Conservation (phyloP, 2,113 vertebrate species). For the Hippocampus zosterae region DNA sequence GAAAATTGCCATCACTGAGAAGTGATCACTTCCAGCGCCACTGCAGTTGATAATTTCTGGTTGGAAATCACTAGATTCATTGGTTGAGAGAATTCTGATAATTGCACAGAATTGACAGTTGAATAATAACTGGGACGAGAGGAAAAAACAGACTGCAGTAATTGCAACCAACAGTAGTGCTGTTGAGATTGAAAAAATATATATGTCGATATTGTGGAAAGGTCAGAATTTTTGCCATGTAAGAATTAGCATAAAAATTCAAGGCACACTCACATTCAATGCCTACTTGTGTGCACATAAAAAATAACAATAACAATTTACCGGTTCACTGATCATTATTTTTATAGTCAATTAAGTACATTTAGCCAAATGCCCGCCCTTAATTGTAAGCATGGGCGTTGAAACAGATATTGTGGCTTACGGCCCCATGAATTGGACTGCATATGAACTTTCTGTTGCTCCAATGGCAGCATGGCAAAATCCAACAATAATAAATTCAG, state of each 20-base stretch:
- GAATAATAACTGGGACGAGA: too few relatives aligned
- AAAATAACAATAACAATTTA: not conserved
- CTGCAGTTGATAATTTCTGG: not conserved
- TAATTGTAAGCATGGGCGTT: conserved; percentile 38
- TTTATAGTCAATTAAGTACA: not conserved
- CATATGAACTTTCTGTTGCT: conserved; percentile 44
- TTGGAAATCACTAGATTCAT: not conserved
- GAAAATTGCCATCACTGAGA: too few relatives aligned
- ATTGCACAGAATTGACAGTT: not conserved
- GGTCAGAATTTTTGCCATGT: not conserved
- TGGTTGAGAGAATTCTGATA: not conserved
- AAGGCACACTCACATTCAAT: not conserved
- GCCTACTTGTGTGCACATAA: not conserved
- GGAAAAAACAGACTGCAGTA: conserved; percentile 52
- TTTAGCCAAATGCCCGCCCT: conserved; percentile 45
- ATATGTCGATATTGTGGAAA: not conserved
- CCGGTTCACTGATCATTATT: not conserved
- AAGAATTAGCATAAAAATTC: not conserved
- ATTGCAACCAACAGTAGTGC: conserved; percentile 38
- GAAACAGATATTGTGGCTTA: conserved; percentile 17
- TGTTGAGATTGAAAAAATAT: not conserved
- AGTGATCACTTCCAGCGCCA: not conserved
- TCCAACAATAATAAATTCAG: conserved; percentile 63
- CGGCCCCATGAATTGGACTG: conserved; percentile 21
- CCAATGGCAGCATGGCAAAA: conserved; percentile 27